A percentile compares a stretch with the other conserved stretches of the same genome.
phyloP scores from a whole-genome alignment of 1,140 invertebrate species.

The Vanessa atalanta region DNA sequence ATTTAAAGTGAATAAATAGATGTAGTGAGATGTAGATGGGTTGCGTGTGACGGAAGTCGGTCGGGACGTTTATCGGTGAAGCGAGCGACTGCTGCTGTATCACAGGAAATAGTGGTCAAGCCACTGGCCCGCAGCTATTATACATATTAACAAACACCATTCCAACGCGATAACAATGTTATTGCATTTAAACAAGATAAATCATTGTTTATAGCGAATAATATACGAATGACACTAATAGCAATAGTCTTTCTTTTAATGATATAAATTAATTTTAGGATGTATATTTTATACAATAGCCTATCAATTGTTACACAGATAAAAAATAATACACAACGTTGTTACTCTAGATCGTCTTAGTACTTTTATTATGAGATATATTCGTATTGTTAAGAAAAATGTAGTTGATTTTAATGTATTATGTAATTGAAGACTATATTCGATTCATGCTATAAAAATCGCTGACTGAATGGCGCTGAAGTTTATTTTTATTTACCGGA shows the following conservation, averaged over 20 bases:
- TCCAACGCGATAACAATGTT: slow-evolving; percentile 50
- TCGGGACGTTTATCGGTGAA: slow-evolving; percentile 52
- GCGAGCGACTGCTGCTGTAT: slow-evolving; percentile 49
- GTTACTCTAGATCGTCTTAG: not conserved
- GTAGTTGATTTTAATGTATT: not conserved
- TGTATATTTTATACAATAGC: too few species aligned
- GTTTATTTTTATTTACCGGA: slow-evolving; percentile 13
- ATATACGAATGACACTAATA: not conserved
- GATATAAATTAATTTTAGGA: too few species aligned
- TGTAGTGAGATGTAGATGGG: slow-evolving; percentile 36
- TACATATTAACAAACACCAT: slow-evolving; percentile 50
- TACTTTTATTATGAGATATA: not conserved
- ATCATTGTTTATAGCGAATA: slow-evolving; percentile 31
- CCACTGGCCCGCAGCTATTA: slow-evolving; percentile 50
- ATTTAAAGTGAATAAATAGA: slow-evolving; percentile 36
- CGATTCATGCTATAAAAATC: not conserved
- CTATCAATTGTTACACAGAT: not conserved
- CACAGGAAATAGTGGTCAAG: slow-evolving; percentile 64
- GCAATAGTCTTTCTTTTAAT: not conserved
- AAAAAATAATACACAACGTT: not conserved
- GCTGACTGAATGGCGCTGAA: not conserved
- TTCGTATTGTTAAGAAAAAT: not conserved
- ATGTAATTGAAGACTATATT: not conserved
- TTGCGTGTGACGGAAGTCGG: slow-evolving; percentile 52
- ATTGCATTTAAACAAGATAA: slow-evolving; percentile 38